Percentiles rank a stretch among this genome's conserved stretches.
Conservation (phyloP, 2,888 invertebrate genomes). For the Oegoconia quadripuncta region DNA sequence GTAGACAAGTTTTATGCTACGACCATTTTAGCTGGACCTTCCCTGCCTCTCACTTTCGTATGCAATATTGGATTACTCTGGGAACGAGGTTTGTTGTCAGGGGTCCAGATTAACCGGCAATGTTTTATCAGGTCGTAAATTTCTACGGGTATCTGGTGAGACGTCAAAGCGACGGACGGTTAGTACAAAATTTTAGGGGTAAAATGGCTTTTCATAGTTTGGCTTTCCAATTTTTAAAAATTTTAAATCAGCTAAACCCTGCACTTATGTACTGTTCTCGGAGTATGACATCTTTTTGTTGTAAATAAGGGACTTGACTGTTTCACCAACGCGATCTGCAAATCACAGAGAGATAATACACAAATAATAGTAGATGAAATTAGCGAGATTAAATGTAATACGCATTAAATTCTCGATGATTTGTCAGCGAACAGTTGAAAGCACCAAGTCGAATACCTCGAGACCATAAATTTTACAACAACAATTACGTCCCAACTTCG, state of each 20-base stretch:
- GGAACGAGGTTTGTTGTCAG: slow-evolving; percentile 36
- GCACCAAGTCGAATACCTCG: slow-evolving; percentile 3
- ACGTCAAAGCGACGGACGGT: slow-evolving; percentile 57
- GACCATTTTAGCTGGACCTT: slow-evolving; percentile 44
- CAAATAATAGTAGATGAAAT: too few species aligned
- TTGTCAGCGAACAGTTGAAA: slow-evolving; percentile 8
- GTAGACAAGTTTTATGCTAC: slow-evolving; percentile 61
- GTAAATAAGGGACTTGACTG: too few species aligned
- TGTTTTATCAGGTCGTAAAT: slow-evolving; percentile 73
- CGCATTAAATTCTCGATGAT: slow-evolving; percentile 9
- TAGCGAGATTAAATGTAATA: too few species aligned
- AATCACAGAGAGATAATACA: too few species aligned
- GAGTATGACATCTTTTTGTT: too few species aligned
- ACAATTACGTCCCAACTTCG: slow-evolving; percentile 28
- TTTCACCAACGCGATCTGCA: too few species aligned
- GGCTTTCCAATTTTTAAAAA: slow-evolving; percentile 24
- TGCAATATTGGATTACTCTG: slow-evolving; percentile 17
- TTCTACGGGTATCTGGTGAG: slow-evolving; percentile 62
- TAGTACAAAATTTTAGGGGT: slow-evolving; percentile 51
- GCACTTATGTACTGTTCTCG: too few species aligned
- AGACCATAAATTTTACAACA: slow-evolving; percentile 32
- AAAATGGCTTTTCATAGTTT: slow-evolving; percentile 34
- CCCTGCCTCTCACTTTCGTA: slow-evolving; percentile 25
- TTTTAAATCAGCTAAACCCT: too few species aligned
- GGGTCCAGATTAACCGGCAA: slow-evolving; percentile 48